phyloP scores from a whole-genome alignment of 53 echinoderm and acorn worm species.

The Pentamera pediparva region DNA sequence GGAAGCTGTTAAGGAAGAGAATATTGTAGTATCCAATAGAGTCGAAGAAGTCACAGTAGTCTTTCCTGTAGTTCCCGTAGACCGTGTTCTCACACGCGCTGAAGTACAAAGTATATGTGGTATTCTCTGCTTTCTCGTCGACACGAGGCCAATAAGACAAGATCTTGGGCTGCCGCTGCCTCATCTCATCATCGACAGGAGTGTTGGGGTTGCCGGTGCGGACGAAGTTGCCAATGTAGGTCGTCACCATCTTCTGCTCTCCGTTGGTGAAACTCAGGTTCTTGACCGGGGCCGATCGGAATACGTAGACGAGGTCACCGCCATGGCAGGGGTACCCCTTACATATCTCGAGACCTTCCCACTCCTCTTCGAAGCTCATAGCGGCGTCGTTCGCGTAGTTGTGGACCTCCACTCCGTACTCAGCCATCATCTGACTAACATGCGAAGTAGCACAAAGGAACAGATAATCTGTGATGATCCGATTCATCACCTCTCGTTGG shows the following conservation, averaged over 20 bases:
- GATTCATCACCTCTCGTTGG: constrained; percentile 13
- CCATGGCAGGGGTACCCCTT: constrained; percentile 32
- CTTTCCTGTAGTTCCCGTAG: constrained; percentile 5
- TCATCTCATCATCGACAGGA: background rate
- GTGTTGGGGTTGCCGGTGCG: constrained; percentile 31
- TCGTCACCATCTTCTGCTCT: constrained; percentile 20
- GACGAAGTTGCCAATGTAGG: constrained; percentile 33
- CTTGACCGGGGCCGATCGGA: constrained; percentile 19
- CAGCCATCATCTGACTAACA: constrained; percentile 19
- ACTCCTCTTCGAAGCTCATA: constrained; percentile 16
- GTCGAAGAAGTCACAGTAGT: constrained; percentile 13
- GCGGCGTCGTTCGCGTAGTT: constrained; percentile 30
- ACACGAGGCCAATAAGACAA: constrained; percentile 16
- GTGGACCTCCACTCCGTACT: constrained; percentile 18
- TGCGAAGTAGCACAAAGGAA: constrained; percentile 24
- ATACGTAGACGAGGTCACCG: constrained; percentile 9
- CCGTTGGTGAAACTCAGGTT: constrained; percentile 12
- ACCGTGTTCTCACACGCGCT: constrained; percentile 15
- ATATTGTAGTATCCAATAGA: constrained; percentile 8
- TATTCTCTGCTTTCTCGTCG: background rate
- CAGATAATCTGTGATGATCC: constrained; percentile 18
- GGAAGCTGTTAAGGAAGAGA: constrained; percentile 10
- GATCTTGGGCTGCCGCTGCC: background rate
- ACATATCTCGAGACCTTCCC: constrained; percentile 8
- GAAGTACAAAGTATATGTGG: constrained; percentile 29